These are phyloP conservation scores for Podocnemis expansa DNA, from an alignment of 2,113 vertebrate genomes.

Conservation along the genomic window DNA sequence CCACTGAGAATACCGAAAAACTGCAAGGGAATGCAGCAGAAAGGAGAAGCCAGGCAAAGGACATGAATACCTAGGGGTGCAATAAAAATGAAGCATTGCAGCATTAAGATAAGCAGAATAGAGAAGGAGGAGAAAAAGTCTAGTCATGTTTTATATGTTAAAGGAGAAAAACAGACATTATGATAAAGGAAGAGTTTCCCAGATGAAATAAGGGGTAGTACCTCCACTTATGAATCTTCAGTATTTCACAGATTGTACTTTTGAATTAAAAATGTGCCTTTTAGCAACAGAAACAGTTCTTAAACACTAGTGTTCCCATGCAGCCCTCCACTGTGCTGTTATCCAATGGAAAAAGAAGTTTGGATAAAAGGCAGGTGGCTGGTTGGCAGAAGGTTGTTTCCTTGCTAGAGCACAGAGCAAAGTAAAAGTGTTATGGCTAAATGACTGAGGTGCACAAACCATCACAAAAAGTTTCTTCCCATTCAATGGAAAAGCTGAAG, in stretches of 20 bases:
- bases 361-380: neutral
- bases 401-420: neutral
- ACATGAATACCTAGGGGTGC: neutral
- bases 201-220: neutral
- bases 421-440: neutral
- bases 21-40: neutral
- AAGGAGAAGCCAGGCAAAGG: neutral
- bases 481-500: neutral
- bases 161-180: neutral
- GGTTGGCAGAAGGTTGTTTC: neutral
- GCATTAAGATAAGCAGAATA: neutral
- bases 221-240: neutral
- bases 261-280: neutral
- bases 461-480: neutral
- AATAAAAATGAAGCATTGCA: neutral
- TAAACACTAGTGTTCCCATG: neutral
- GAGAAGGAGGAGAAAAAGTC: neutral
- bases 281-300: neutral
- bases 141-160: neutral
- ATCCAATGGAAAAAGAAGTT: neutral
- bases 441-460: neutral
- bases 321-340: neutral
- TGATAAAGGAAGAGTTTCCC: neutral
- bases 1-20: neutral
- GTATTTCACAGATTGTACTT: neutral